Evolutionary conservation across 1,140 invertebrate species (phyloP).

Genomic region (Magallana ariakensis): DNA sequence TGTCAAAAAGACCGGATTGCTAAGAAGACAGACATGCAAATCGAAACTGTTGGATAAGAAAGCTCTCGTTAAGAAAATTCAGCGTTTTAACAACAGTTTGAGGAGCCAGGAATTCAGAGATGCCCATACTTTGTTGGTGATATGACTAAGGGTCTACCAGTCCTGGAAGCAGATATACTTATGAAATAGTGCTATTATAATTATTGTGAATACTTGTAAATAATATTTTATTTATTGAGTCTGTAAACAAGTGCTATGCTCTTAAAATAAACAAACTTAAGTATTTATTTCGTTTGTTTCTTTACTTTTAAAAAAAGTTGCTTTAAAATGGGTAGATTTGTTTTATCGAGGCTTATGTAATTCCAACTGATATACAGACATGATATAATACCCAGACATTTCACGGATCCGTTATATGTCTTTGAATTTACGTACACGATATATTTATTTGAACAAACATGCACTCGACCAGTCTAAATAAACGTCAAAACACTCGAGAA

Average conservation of each 20-base stretch:
- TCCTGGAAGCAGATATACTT: neutral
- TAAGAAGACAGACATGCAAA: neutral
- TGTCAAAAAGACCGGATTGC: neutral
- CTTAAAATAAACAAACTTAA: no score
- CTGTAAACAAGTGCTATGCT: neutral
- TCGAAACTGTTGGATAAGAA: neutral
- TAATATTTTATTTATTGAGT: neutral
- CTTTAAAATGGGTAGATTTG: no score
- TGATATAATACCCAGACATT: no score
- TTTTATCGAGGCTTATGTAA: no score
- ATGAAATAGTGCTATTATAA: neutral
- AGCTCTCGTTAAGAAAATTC: constrained; percentile 8
- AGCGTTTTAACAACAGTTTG: neutral
- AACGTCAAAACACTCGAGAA: no score
- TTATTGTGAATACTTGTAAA: neutral
- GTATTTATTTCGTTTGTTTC: no score
- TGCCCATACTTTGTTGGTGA: neutral
- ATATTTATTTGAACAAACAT: no score
- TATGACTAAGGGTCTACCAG: neutral
- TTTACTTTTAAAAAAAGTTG: no score
- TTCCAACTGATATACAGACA: no score
- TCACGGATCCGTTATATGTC: no score
- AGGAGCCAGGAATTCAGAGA: neutral
- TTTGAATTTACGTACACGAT: no score
- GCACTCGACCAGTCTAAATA: no score